phyloP scores from a whole-genome alignment of 2,888 invertebrate species.

The Amphipoea lucens region DNA sequence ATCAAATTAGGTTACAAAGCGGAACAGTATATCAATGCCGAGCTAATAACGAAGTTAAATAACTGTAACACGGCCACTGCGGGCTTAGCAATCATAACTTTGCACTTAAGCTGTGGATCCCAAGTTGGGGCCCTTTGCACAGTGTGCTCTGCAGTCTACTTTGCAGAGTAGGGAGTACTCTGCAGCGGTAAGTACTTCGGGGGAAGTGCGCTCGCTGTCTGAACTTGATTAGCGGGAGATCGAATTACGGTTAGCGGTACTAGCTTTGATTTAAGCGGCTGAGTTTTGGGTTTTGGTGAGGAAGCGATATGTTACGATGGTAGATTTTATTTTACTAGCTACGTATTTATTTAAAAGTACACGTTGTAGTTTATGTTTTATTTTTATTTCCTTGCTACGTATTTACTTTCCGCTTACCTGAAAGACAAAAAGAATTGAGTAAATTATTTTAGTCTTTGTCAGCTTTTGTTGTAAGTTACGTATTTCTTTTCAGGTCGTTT shows the following conservation, averaged over 20 bases:
- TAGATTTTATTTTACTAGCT: not conserved
- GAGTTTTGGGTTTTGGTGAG: not conserved
- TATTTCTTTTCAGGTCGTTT: not conserved
- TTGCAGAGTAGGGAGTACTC: conserved; percentile 11
- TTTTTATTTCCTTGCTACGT: not conserved
- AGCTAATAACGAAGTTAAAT: conserved; percentile 64
- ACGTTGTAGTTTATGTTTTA: not conserved
- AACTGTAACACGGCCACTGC: conserved; percentile 47
- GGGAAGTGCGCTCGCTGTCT: conserved; percentile 30
- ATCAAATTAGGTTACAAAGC: conserved; percentile 47
- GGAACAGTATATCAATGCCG: conserved; percentile 61
- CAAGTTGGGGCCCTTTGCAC: conserved; percentile 53
- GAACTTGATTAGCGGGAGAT: conserved; percentile 55
- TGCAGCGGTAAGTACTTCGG: conserved; percentile 20
- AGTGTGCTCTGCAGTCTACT: conserved; percentile 25
- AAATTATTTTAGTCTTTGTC: not conserved
- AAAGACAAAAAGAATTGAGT: not conserved
- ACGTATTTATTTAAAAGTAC: not conserved
- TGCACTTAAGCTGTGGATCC: conserved; percentile 62
- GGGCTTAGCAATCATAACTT: conserved; percentile 70
- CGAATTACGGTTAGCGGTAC: conserved; percentile 39
- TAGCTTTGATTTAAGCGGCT: conserved; percentile 21
- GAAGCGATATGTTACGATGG: not conserved
- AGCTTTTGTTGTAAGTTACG: not conserved
- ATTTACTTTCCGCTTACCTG: not conserved